Evolutionary conservation across 2,797 vertebrate species (phyloP).

Genomic region (Anguilla marmorata): DNA sequence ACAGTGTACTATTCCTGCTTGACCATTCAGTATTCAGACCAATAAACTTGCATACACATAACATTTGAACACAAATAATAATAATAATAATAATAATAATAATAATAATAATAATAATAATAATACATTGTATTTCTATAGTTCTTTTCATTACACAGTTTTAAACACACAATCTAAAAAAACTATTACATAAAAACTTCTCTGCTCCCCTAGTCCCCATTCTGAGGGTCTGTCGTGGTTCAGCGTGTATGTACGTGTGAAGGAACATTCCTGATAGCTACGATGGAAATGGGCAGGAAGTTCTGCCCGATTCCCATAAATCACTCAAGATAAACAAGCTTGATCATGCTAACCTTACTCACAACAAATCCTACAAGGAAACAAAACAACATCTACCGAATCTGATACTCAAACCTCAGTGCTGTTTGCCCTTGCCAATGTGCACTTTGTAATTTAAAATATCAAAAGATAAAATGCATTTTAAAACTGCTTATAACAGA

Average conservation of each 20-base stretch:
- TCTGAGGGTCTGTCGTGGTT: not conserved
- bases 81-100: not conserved
- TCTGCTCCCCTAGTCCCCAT: not conserved
- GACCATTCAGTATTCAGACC: not conserved
- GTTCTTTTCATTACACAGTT: not conserved
- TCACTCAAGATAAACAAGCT: not conserved
- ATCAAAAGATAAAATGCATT: too few relatives aligned
- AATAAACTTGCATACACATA: not conserved
- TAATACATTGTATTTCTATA: not conserved
- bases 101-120: not conserved
- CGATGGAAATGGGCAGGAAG: not conserved
- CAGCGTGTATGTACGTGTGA: not conserved
- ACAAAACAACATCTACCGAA: not conserved
- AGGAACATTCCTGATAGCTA: not conserved
- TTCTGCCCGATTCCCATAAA: not conserved
- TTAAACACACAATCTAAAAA: not conserved
- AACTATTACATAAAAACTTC: not conserved
- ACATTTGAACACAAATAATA: not conserved
- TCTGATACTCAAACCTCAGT: too few relatives aligned
- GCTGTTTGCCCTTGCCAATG: not conserved
- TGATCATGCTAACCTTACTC: not conserved
- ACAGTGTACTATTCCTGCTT: not conserved
- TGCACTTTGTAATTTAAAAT: too few relatives aligned
- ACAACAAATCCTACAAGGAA: not conserved
- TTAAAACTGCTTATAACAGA: too few relatives aligned